Conservation (phyloP, 2,888 invertebrate species). For the Diplolepis rosae region DNA sequence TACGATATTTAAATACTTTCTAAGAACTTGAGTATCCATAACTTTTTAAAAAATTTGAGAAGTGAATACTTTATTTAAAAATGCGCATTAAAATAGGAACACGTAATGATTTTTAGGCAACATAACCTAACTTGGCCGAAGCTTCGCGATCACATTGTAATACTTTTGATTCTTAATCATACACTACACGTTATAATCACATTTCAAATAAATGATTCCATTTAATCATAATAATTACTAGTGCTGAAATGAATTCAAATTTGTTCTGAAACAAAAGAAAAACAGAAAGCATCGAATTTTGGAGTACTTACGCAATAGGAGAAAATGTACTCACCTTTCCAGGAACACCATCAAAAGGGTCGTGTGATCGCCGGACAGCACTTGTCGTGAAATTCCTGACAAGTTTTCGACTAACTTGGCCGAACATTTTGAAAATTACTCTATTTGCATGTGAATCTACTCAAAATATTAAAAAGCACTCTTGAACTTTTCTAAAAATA, state of each 20-base stretch:
- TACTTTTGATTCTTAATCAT: background rate
- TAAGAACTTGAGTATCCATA: no score
- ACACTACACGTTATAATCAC: constrained; percentile 55
- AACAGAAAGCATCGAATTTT: background rate
- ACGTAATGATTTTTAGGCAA: no score
- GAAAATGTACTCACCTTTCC: constrained; percentile 37
- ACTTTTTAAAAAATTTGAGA: background rate
- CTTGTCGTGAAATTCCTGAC: constrained; percentile 38
- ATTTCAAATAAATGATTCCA: constrained; percentile 66
- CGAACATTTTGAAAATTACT: constrained; percentile 37
- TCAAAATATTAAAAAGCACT: background rate
- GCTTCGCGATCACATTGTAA: no score
- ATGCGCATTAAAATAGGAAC: no score
- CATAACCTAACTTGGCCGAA: no score
- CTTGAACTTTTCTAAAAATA: background rate
- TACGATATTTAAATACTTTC: no score
- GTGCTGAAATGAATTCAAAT: background rate
- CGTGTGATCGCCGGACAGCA: constrained; percentile 29
- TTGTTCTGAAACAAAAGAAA: background rate
- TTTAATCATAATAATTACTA: no score
- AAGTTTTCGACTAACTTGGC: constrained; percentile 22
- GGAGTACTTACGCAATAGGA: constrained; percentile 27
- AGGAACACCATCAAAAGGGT: constrained; percentile 26
- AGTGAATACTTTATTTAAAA: no score
- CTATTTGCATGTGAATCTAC: background rate